Percentiles rank a stretch among this genome's conserved stretches.
These are phyloP conservation scores for Artemia sinica DNA, from an alignment of 2,888 invertebrate genomes.

Conservation along the genomic window DNA sequence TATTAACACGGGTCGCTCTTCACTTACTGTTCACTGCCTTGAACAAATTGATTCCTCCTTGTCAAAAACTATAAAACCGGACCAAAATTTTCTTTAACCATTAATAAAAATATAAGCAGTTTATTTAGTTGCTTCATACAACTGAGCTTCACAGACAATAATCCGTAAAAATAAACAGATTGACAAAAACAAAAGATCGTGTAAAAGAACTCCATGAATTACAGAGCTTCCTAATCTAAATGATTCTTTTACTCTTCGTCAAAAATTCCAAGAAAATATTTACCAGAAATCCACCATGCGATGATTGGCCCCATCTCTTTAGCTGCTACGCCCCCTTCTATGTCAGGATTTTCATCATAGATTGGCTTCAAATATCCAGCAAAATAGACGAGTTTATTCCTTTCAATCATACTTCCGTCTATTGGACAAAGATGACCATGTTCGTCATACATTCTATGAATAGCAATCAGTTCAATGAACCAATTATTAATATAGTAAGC, in stretches of 20 bases:
- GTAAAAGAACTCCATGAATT: conserved; percentile 28
- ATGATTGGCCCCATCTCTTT: conserved; percentile 64
- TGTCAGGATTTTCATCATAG: conserved; percentile 49
- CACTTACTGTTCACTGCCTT: no score
- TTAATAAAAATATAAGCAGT: no score
- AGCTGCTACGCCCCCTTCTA: conserved; percentile 49
- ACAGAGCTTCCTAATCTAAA: conserved; percentile 32
- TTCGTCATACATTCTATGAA: conserved; percentile 53
- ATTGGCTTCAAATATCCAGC: conserved; percentile 65
- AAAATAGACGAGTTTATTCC: conserved; percentile 51
- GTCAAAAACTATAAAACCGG: no score
- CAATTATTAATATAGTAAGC: no score
- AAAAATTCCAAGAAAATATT: conserved; percentile 33
- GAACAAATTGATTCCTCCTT: no score
- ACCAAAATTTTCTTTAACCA: no score
- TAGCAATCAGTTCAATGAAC: no score
- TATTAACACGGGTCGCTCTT: no score
- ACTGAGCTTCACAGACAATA: no score
- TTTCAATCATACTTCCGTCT: conserved; percentile 59
- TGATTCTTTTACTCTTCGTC: conserved; percentile 31
- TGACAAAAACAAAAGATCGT: no score
- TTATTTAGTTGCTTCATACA: no score
- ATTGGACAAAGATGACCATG: conserved; percentile 59
- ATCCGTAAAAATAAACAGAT: no score
- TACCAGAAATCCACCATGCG: conserved; percentile 54